Base-by-base conservation (phyloP, 2,888 invertebrate genomes). In the Sphecodes monilicornis region DNA sequence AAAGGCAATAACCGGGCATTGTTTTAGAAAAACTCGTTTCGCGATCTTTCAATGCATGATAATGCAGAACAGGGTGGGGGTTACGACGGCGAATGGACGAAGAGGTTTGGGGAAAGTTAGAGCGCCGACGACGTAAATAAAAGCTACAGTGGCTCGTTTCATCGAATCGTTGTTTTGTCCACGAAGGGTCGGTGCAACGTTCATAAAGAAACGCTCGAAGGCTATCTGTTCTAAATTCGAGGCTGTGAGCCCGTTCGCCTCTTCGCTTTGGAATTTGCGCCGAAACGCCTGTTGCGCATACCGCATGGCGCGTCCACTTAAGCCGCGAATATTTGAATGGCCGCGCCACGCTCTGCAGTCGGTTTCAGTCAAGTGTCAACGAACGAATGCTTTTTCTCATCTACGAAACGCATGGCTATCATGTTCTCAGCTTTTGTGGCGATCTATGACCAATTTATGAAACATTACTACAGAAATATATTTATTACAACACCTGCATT, bases 171-270 rank as follows among this genome's bases (percentile, higher is more conserved):
- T 84, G 75, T 86, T 84, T 88, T 77, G 77, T 78, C 71, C 69
- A 72, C 86, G 74, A 88, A 88, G 85, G 85, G 78, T 87, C 76
- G 84, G 76, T 64, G 77, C 76, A 71, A 82, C 75, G 83, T 82
- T 88, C 86, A 82, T 87, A 80, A 87, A 86, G 85, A 78, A 82
- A 80, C 76, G 68, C 76, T 81, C 72, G 88, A 87, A 90, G 87
- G 85, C 64, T 88, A 86, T 86, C 88, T 82, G 87, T 86, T 86
- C 90, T 90, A 90, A 87, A 88, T 90, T 77, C 43, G 88, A 81
- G 76, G 66, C 82, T 69, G 57, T 64, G 64, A 68, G 32, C 43
- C 46, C 78, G 79, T 86, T 83, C 76, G 84, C 88, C 71, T 79
- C 76, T 68, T 74, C 73, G 57, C 82, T 84, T 81, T 77, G 82